Conservation (phyloP, 2,113 vertebrate species). For the Calypte anna region DNA sequence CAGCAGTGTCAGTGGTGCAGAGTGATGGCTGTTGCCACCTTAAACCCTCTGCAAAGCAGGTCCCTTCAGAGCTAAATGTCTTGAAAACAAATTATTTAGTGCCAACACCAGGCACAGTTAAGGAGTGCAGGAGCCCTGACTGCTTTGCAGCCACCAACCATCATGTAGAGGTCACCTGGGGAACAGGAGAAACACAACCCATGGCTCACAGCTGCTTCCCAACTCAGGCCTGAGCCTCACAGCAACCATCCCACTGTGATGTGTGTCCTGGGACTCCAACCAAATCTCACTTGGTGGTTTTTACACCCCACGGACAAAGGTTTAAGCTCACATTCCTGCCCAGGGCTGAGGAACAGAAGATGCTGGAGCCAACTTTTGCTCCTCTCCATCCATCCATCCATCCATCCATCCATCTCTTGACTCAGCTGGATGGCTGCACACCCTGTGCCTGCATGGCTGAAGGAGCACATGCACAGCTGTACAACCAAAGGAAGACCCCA, state of each 20-base stretch:
- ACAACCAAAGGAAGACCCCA: background rate
- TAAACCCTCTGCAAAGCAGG: background rate
- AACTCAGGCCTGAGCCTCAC: background rate
- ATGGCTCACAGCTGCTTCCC: background rate
- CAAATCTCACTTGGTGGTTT: background rate
- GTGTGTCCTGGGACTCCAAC: background rate
- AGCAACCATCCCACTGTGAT: background rate
- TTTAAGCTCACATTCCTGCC: slow-evolving; percentile 2
- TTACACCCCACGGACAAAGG: background rate
- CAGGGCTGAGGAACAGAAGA: background rate
- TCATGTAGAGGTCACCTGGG: background rate
- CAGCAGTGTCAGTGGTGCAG: background rate
- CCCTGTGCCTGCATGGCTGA: background rate
- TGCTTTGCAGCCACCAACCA: background rate
- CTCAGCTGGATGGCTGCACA: background rate
- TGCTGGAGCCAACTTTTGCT: background rate
- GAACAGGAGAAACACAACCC: background rate
- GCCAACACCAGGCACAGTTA: background rate
- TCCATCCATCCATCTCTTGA: background rate
- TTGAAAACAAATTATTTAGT: background rate
- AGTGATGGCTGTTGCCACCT: background rate
- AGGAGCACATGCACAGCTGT: background rate
- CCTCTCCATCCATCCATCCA: background rate
- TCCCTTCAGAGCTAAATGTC: background rate
- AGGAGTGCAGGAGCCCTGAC: background rate